Evolutionary conservation across 2,888 invertebrate species (phyloP), one percentile per base, ranked within the genome.

Genomic region (Venusia cambrica): DNA sequence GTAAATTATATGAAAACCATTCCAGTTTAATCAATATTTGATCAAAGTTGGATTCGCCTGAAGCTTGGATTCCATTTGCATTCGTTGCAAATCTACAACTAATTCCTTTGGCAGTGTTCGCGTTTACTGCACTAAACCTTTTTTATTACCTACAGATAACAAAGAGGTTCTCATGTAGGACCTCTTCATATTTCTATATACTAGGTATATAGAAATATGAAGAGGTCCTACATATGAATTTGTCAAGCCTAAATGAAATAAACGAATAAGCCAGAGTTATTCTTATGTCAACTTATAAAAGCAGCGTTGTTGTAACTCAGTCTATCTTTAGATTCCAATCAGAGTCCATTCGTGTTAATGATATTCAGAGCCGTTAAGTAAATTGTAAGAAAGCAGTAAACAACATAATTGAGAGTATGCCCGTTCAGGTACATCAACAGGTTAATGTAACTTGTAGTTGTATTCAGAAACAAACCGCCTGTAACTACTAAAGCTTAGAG

Each of bases 21-120:
- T 37, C 13, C 22, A 24, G 25, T 26, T 21, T 22, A 18, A 22
- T 27, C 38, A 38, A 38, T 22, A 38, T 38, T 33, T 24, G 38
- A 29, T 33, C 28, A 19, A 28, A 38, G 9, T 18, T 22, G 9
- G 13, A 16, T 6, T 22, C 17, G 18, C 12, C 19, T 31, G 8
- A 17, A 32, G 12, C 7, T 24, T 12, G 12, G 11, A 22, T 32
- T 19, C 15, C 15, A 38, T 32, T 38, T 24, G 28, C 32, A 38
- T 38, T 19, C 18, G 17, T 24, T 21, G 19, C 32, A 19, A 28
- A 21, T 14, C 3, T 27, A 27, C 12, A 21, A 27, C 27, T 24
- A 30, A 26, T 28, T 28, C 28, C 15, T 17, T 21, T 28, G 22
- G 27, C 27, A 28, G 19, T 22, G n/a, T n/a, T n/a, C n/a, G n/a